These are phyloP conservation scores for Danaus melanippus DNA, from an alignment of 1,140 invertebrate genomes.

Conservation along the genomic window DNA sequence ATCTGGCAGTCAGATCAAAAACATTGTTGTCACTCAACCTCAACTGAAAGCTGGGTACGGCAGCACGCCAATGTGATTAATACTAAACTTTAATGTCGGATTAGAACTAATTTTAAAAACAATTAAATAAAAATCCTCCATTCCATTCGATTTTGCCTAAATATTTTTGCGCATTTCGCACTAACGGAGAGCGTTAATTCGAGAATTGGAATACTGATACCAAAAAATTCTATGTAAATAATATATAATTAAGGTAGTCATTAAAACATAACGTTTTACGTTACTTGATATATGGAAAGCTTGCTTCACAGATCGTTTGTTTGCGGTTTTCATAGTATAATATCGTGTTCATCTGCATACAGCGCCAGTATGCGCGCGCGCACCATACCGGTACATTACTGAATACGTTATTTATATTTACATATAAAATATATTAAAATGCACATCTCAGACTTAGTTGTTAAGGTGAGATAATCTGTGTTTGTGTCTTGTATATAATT, in stretches of 20 bases:
- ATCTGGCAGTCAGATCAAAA: too few species aligned
- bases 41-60: conserved; percentile 25
- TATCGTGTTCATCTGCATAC: conserved; percentile 27
- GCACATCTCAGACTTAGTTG: conserved; percentile 16
- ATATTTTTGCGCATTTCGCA: neutral
- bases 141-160: neutral
- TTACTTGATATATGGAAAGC: conserved; percentile 19
- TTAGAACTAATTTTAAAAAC: too few species aligned
- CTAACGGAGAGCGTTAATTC: too few species aligned
- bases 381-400: conserved; percentile 19
- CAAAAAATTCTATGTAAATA: too few species aligned
- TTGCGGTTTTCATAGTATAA: conserved; percentile 30
- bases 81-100: conserved; percentile 13
- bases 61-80: conserved; percentile 45
- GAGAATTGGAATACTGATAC: too few species aligned
- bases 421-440: conserved; percentile 7
- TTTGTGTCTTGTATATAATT: neutral
- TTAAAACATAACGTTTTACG: conserved; percentile 7
- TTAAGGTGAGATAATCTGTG: conserved; percentile 13
- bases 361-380: conserved; percentile 22
- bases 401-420: conserved; percentile 6
- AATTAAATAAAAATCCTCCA: too few species aligned
- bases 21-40: conserved; percentile 35
- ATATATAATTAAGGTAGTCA: too few species aligned
- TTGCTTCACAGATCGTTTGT: conserved; percentile 31